A percentile compares a stretch with the other conserved stretches of the same genome.
These are phyloP conservation scores for Margarornis squamiger DNA, from an alignment of 2,797 vertebrate species.

Conservation along the genomic window DNA sequence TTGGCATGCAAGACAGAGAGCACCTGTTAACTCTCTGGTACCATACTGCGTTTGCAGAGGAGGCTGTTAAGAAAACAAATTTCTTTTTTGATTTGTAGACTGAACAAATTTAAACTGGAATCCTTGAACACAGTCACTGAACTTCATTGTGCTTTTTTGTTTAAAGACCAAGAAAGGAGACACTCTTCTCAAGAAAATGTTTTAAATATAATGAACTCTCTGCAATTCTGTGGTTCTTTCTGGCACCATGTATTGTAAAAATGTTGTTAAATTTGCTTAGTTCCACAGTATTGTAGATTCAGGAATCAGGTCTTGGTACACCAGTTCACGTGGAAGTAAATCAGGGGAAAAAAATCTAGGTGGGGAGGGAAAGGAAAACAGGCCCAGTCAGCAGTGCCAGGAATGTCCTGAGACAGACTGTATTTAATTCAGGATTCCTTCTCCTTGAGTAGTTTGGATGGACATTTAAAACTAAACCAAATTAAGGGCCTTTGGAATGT, in stretches of 20 bases:
- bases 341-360: not conserved
- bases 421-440: not conserved
- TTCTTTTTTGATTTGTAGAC: conserved; percentile 52
- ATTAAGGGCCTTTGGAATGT: not conserved
- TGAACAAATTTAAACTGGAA: conserved; percentile 50
- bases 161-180: conserved; percentile 29
- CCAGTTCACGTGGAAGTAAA: not conserved
- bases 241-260: not conserved
- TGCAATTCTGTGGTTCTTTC: not conserved
- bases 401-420: not conserved
- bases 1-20: conserved; percentile 37
- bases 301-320: not conserved
- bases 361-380: not conserved
- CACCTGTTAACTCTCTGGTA: conserved; percentile 27
- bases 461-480: not conserved
- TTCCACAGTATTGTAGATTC: not conserved
- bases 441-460: not conserved
- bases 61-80: conserved; percentile 58
- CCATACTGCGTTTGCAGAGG: conserved; percentile 28
- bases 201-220: not conserved
- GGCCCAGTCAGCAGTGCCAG: not conserved
- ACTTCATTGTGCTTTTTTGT: not conserved
- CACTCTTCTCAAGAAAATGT: not conserved
- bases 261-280: not conserved
- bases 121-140: conserved; percentile 23